These are phyloP conservation scores for Dromococcyx pavoninus DNA, from an alignment of 2,797 vertebrate species.

Conservation along the genomic window DNA sequence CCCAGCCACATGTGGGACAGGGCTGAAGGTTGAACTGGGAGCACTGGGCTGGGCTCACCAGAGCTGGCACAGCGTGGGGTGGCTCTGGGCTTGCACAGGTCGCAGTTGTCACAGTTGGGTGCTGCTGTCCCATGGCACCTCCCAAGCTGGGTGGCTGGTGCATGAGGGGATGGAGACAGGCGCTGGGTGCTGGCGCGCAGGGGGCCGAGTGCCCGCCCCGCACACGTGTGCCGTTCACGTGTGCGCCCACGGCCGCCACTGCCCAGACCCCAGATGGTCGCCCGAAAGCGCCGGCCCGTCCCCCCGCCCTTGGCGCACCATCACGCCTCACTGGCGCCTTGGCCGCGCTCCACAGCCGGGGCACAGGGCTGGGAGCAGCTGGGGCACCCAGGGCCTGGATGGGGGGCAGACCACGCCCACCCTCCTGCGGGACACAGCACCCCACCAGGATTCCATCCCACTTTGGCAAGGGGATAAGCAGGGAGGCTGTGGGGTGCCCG, in stretches of 20 bases:
- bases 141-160: background rate
- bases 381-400: constrained; percentile 65
- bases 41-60: background rate
- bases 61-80: background rate
- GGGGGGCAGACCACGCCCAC: background rate
- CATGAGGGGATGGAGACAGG: background rate
- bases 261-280: constrained; percentile 57
- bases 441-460: background rate
- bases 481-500: background rate
- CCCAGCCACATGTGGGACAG: background rate
- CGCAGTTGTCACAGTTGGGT: background rate
- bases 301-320: constrained; percentile 21
- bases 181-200: background rate
- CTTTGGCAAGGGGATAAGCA: fast-evolving
- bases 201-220: background rate
- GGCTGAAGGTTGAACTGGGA: background rate
- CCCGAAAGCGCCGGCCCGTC: background rate
- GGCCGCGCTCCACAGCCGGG: constrained; percentile 55
- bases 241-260: background rate
- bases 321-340: constrained; percentile 73
- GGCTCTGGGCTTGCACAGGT: fast-evolving
- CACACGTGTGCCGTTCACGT: constrained; percentile 53
- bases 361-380: constrained; percentile 74
- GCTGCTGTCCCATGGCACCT: background rate
- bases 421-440: background rate